A percentile compares a stretch with the other conserved stretches of the same genome.
These are phyloP conservation scores for Phalacrocorax brasilianus DNA, from an alignment of 2,113 vertebrate species.

Conservation along the genomic window DNA sequence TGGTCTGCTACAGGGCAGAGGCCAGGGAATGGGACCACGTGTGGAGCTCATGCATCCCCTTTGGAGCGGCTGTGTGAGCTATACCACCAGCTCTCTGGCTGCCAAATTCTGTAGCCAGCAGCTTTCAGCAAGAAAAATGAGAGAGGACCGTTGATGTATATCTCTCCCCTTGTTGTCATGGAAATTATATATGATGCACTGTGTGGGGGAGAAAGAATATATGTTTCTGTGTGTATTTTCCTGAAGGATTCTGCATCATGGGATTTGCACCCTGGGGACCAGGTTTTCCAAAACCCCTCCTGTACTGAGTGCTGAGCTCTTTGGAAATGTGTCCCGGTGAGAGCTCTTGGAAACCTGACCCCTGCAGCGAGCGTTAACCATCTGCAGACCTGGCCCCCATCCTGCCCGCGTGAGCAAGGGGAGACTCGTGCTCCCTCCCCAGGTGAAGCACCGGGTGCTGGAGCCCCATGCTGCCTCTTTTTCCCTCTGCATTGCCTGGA, in stretches of 20 bases:
- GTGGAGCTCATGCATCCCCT: not conserved
- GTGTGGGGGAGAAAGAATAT: not conserved
- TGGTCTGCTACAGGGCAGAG: conserved; percentile 15
- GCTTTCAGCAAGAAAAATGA: conserved; percentile 29
- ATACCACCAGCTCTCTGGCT: not conserved
- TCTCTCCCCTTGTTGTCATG: not conserved
- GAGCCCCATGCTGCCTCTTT: not conserved
- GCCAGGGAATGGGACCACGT: not conserved
- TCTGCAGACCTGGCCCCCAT: not conserved
- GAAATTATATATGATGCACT: not conserved
- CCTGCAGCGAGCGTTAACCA: rapidly evolving
- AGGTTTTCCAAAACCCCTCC: not conserved
- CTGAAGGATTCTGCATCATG: not conserved
- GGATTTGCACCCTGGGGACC: not conserved
- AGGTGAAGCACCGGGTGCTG: not conserved
- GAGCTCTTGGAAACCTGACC: not conserved
- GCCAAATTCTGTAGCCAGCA: conserved; percentile 34
- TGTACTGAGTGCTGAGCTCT: not conserved
- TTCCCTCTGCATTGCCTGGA: rapidly evolving
- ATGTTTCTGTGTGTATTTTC: not conserved
- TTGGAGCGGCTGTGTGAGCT: not conserved
- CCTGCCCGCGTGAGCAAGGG: not conserved
- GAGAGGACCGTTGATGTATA: not conserved
- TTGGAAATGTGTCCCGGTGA: not conserved
- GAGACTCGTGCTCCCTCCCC: not conserved